Evolutionary conservation across 35 echinoderm and acorn worm species (phyloP).

Genomic region (Heliocidaris erythrogramma): DNA sequence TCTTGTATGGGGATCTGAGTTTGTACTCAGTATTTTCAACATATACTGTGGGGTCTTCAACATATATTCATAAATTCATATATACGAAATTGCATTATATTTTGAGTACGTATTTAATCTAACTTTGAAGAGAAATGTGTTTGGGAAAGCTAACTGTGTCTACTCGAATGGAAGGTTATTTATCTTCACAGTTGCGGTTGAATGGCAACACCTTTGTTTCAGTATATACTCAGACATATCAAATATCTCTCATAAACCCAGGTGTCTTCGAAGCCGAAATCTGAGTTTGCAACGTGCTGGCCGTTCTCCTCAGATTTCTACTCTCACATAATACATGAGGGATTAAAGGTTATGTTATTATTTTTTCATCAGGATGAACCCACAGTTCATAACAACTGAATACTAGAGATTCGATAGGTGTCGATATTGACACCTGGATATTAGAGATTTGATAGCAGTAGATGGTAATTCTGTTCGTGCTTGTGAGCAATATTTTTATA

Average conservation of each 20-base stretch:
- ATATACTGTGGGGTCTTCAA: not conserved
- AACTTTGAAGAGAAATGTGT: not conserved
- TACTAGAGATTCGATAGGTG: not conserved
- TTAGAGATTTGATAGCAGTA: not conserved
- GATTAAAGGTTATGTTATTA: slow-evolving; percentile 5
- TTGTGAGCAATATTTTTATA: too few species aligned
- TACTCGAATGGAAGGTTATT: not conserved
- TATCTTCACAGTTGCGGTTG: not conserved
- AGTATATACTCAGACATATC: slow-evolving; percentile 7
- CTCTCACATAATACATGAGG: not conserved
- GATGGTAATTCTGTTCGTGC: not conserved
- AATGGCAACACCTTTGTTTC: slow-evolving; percentile 22
- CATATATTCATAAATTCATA: not conserved
- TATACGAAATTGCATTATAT: not conserved
- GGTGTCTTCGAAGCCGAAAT: slow-evolving; percentile 17
- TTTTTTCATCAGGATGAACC: not conserved
- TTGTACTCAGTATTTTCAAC: not conserved
- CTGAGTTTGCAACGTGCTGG: slow-evolving; percentile 13
- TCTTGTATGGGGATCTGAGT: too few species aligned
- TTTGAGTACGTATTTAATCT: too few species aligned
- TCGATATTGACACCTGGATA: not conserved
- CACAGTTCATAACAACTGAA: not conserved
- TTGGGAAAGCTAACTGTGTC: not conserved
- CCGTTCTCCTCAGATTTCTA: not conserved
- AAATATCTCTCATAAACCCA: not conserved